Percentiles rank a stretch among this genome's conserved stretches.
These are phyloP conservation scores for Staurois parvus DNA, from an alignment of 2,797 vertebrate species.

Conservation along the genomic window DNA sequence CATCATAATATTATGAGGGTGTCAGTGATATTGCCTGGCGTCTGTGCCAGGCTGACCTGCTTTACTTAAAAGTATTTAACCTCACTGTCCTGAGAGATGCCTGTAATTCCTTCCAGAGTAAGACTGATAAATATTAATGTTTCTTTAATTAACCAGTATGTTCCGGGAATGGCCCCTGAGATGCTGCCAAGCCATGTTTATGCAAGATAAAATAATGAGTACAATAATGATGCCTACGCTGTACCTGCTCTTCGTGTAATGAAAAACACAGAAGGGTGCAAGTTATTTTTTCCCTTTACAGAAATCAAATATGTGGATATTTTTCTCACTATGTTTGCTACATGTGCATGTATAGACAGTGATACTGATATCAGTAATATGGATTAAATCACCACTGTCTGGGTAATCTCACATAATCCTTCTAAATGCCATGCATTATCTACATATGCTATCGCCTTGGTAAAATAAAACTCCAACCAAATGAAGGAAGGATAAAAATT, in stretches of 20 bases:
- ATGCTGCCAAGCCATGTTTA: constrained; percentile 55
- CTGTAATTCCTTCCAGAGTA: constrained; percentile 47
- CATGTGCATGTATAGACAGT: too few species aligned
- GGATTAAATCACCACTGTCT: too few species aligned
- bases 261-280: constrained; percentile 36
- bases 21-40: constrained; percentile 42
- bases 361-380: too few species aligned
- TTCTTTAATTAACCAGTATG: constrained; percentile 58
- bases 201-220: constrained; percentile 52
- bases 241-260: constrained; percentile 41
- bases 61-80: constrained; percentile 56
- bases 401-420: too few species aligned
- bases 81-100: constrained; percentile 43
- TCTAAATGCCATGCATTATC: too few species aligned
- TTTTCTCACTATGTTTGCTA: too few species aligned
- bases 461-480: too few species aligned
- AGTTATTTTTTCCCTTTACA: not conserved
- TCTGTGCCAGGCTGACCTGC: constrained; percentile 52
- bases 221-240: constrained; percentile 34
- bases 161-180: constrained; percentile 60
- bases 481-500: too few species aligned
- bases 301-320: too few species aligned
- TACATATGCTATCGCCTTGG: too few species aligned
- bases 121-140: constrained; percentile 62
- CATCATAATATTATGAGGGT: constrained; percentile 34